phyloP scores from a whole-genome alignment of 1,140 invertebrate genomes.

The Anastatus disparis region DNA sequence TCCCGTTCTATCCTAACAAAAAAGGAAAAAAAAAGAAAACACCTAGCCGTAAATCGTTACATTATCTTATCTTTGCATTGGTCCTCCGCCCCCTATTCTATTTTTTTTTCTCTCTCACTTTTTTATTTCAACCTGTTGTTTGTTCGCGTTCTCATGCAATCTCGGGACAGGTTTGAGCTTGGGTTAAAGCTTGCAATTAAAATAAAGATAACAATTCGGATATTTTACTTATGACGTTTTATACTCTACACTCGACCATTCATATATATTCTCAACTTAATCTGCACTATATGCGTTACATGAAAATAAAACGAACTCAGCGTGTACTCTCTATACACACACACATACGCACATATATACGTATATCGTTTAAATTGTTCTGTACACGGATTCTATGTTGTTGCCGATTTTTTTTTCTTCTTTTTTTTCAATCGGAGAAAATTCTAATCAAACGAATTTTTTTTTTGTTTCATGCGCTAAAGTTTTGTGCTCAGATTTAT shows the following conservation, averaged over 20 bases:
- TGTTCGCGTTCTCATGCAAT: conserved; percentile 5
- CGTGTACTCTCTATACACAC: neutral
- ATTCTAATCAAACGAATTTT: conserved; percentile 30
- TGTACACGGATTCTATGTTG: neutral
- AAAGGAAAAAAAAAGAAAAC: no score
- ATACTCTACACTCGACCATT: no score
- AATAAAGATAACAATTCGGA: conserved; percentile 27
- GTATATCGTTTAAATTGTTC: no score
- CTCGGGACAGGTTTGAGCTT: neutral
- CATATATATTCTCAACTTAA: neutral
- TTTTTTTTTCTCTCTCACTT: no score
- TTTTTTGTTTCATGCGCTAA: neutral
- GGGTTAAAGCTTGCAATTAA: conserved; percentile 28
- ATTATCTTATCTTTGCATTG: conserved; percentile 25
- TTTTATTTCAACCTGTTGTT: conserved; percentile 29
- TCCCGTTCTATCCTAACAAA: no score
- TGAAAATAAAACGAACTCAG: conserved; percentile 15
- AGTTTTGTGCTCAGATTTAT: neutral
- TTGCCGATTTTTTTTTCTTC: neutral
- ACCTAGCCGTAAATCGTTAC: conserved; percentile 18
- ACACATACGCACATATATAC: no score
- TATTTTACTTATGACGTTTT: conserved; percentile 17
- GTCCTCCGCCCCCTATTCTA: neutral
- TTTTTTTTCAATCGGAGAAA: conserved; percentile 30
- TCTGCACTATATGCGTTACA: neutral